Percentiles rank a stretch among this genome's conserved stretches.
Evolutionary conservation across 1,140 invertebrate species (phyloP).

Genomic region (Gryllus bimaculatus): DNA sequence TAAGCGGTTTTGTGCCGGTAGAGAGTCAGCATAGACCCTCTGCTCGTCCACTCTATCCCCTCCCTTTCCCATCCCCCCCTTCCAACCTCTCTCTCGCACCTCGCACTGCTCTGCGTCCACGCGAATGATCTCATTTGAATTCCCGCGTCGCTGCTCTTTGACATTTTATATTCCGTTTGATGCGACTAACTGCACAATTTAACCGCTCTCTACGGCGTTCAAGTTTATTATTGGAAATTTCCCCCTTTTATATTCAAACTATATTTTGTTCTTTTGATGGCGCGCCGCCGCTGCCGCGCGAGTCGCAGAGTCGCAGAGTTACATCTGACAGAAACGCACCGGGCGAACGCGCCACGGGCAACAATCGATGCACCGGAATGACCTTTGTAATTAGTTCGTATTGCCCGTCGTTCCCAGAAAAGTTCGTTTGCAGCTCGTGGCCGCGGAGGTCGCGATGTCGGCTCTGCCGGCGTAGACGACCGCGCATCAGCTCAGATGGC

Average conservation of each 20-base stretch:
- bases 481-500: no score
- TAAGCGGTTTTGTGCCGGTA: no score
- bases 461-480: no score
- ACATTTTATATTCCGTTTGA: slow-evolving; percentile 1
- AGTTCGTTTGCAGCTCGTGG: no score
- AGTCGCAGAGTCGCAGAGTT: not conserved
- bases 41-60: no score
- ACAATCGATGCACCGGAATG: no score
- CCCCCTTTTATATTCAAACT: not conserved
- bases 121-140: not conserved
- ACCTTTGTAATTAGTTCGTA: no score
- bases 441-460: no score
- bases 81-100: not conserved
- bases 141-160: not conserved
- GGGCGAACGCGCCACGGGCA: no score
- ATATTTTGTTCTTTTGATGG: not conserved
- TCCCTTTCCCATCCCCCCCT: not conserved
- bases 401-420: no score
- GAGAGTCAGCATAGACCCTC: no score
- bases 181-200: not conserved
- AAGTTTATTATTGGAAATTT: not conserved
- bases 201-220: not conserved
- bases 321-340: no score
- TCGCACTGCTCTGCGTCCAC: not conserved
- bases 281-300: not conserved